A percentile compares a stretch with the other conserved stretches of the same genome.
phyloP scores from a whole-genome alignment of 35 echinoderm and acorn worm species.

The Lytechinus pictus region DNA sequence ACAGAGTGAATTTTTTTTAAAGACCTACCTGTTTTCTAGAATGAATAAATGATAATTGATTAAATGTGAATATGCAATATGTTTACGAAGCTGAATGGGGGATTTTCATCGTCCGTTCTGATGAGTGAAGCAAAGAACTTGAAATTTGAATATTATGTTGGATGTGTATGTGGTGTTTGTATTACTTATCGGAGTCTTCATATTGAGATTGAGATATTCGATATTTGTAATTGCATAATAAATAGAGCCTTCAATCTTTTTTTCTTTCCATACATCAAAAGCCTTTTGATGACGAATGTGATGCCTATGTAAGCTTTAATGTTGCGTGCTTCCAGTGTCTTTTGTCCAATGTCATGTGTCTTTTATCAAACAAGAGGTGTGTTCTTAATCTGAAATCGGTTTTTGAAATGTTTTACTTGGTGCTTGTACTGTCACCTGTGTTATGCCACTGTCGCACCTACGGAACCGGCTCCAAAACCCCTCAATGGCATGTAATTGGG shows the following conservation, averaged over 20 bases:
- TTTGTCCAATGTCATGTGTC: background rate
- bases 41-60: background rate
- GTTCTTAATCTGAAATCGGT: background rate
- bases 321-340: background rate
- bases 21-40: background rate
- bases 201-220: background rate
- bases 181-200: background rate
- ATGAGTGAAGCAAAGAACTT: background rate
- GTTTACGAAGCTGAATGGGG: background rate
- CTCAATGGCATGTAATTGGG: no score
- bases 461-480: background rate
- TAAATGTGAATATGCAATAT: background rate
- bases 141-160: background rate
- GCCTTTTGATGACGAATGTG: background rate
- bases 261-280: background rate
- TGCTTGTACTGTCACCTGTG: background rate
- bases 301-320: background rate
- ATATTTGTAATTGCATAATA: background rate
- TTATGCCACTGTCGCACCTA: background rate
- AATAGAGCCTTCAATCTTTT: background rate
- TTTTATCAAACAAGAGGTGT: background rate
- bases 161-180: background rate
- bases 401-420: background rate
- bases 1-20: background rate
- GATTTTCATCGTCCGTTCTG: background rate